These are phyloP conservation scores for Otocyon megalotis DNA, from an alignment of 2,113 vertebrate genomes.

Conservation along the genomic window DNA sequence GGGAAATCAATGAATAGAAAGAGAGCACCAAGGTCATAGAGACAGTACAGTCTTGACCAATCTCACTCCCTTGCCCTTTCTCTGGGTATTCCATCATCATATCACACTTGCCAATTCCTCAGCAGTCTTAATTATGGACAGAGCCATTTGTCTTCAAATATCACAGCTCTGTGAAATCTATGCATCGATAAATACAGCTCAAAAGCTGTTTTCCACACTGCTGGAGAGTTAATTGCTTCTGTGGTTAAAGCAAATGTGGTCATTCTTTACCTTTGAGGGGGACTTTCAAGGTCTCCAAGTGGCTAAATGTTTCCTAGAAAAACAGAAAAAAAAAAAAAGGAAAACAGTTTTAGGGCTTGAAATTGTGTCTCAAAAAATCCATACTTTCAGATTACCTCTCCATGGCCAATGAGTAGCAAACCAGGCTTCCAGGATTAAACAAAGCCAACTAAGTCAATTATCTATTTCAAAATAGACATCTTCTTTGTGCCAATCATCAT, in stretches of 20 bases:
- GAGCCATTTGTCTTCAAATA: conserved; percentile 89
- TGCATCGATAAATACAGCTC: conserved; percentile 89
- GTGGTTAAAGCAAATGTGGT: conserved; percentile 81
- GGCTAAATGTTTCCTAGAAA: conserved; percentile 53
- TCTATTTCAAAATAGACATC: conserved; percentile 44
- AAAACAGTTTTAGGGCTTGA: neutral
- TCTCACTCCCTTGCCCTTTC: conserved; percentile 84
- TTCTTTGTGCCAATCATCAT: conserved; percentile 17
- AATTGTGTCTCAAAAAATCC: neutral
- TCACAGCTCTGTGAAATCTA: conserved; percentile 87
- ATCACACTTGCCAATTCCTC: conserved; percentile 87
- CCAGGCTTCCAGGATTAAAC: neutral
- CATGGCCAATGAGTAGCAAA: conserved; percentile 4
- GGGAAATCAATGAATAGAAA: conserved; percentile 86
- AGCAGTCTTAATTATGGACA: conserved; percentile 86
- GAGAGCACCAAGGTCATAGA: conserved; percentile 83
- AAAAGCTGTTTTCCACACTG: conserved; percentile 87
- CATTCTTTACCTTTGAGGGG: conserved; percentile 82
- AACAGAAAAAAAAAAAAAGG: conserved; percentile 60
- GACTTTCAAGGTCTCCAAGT: conserved; percentile 81
- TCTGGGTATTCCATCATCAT: conserved; percentile 85
- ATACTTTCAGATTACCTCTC: conserved; percentile 47
- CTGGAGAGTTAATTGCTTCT: conserved; percentile 88
- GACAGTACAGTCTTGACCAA: conserved; percentile 82
- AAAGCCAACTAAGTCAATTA: conserved; percentile 52